Conservation (phyloP, 2,797 vertebrate species). For the Sebastiscus tertius region DNA sequence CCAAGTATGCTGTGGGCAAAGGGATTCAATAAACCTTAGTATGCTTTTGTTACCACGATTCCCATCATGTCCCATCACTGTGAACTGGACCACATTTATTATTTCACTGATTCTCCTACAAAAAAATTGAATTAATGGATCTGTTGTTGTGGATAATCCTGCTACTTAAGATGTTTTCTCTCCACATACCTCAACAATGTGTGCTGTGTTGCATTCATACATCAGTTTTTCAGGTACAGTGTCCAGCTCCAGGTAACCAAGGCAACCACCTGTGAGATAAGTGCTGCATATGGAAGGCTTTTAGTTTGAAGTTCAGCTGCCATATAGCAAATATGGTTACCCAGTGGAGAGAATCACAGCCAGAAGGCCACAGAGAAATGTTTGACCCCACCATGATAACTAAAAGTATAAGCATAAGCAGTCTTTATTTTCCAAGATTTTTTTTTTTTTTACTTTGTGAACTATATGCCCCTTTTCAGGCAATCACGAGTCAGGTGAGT, state of each 20-base stretch:
- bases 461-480: neutral
- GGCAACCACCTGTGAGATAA: conserved; percentile 43
- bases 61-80: neutral
- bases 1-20: neutral
- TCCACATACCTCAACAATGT: neutral
- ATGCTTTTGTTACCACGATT: neutral
- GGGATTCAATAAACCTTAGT: conserved; percentile 4
- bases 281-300: conserved; percentile 26
- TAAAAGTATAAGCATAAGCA: neutral
- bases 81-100: neutral
- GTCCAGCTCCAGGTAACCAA: conserved; percentile 40
- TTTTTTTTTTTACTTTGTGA: conserved; percentile 24
- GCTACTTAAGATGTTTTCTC: neutral
- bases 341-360: neutral
- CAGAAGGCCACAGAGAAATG: neutral
- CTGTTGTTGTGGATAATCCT: neutral
- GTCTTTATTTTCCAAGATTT: neutral
- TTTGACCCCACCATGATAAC: neutral
- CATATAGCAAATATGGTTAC: conserved; percentile 5
- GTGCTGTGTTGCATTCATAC: conserved; percentile 9
- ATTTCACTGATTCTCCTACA: conserved; percentile 5
- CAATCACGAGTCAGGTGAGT: conserved; percentile 20
- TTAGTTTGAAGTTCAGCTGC: conserved; percentile 22
- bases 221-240: conserved; percentile 23
- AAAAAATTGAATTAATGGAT: conserved; percentile 3